These are phyloP conservation scores for human DNA, from an alignment of 2,113 vertebrate species.

Conservation along the genomic window DNA sequence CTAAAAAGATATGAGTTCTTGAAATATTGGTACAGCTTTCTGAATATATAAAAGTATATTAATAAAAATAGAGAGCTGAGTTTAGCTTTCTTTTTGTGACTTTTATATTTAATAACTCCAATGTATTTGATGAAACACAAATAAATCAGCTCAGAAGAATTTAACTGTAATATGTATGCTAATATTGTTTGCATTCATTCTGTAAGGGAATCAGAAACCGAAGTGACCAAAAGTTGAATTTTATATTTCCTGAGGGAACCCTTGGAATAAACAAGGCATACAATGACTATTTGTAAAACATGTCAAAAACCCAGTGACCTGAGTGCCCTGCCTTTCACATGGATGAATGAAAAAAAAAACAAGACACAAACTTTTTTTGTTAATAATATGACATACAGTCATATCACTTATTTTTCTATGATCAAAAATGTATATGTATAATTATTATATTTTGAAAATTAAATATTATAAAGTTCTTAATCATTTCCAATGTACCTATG, in stretches of 20 bases:
- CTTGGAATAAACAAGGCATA: slow-evolving; percentile 2
- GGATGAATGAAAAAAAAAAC: not conserved
- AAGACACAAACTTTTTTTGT: not conserved
- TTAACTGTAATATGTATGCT: slow-evolving; percentile 59
- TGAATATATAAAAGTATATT: not conserved
- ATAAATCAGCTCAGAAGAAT: slow-evolving; percentile 52
- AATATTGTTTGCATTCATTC: slow-evolving; percentile 63
- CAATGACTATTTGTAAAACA: not conserved
- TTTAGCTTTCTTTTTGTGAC: not conserved
- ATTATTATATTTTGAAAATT: not conserved
- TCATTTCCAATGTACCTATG: not conserved
- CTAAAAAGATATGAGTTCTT: not conserved
- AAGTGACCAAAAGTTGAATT: slow-evolving; percentile 28
- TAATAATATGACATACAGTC: not conserved
- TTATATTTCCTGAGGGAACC: not conserved
- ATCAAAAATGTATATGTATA: not conserved
- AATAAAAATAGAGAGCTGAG: not conserved
- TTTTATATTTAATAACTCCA: slow-evolving; percentile 51
- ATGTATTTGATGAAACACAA: not conserved
- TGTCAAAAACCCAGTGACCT: not conserved
- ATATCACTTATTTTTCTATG: not conserved
- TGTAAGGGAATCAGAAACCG: slow-evolving; percentile 57
- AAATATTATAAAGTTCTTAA: not conserved
- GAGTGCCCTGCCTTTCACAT: not conserved
- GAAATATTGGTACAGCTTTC: not conserved